These are phyloP conservation scores for Eciton burchellii DNA, from an alignment of 1,140 invertebrate genomes.

Conservation along the genomic window DNA sequence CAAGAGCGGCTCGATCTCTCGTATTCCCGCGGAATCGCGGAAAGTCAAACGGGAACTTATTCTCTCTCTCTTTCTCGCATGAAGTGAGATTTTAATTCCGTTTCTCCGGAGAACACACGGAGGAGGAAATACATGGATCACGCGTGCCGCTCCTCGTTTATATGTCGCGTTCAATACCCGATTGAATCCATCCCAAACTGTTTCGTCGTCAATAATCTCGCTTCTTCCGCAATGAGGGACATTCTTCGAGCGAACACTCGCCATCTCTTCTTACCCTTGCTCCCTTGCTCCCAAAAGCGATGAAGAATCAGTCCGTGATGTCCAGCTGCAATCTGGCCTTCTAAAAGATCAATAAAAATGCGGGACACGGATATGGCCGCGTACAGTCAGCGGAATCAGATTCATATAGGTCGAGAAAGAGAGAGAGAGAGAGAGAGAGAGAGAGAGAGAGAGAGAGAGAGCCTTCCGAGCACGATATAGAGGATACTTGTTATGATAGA, in stretches of 20 bases:
- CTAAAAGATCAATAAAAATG: no score
- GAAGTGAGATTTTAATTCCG: neutral
- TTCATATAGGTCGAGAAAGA: neutral
- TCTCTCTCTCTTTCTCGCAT: constrained; percentile 1
- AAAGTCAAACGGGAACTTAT: constrained; percentile 36
- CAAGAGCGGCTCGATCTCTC: constrained; percentile 11
- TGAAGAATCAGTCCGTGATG: no score
- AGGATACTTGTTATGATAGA: constrained; percentile 40
- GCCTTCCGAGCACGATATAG: neutral
- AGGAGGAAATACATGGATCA: no score
- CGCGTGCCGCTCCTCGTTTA: no score
- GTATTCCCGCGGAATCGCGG: constrained; percentile 10
- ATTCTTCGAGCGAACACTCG: no score
- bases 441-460: neutral
- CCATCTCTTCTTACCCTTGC: no score
- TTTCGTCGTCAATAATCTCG: neutral
- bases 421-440: neutral
- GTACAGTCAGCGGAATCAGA: neutral
- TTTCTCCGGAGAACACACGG: no score
- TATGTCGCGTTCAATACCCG: neutral
- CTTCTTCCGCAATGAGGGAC: no score
- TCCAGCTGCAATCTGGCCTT: no score
- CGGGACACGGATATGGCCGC: no score
- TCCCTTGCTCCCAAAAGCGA: no score
- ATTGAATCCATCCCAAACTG: neutral